These are phyloP conservation scores for Parnassius orleans DNA, from an alignment of 2,888 invertebrate genomes.

Conservation along the genomic window DNA sequence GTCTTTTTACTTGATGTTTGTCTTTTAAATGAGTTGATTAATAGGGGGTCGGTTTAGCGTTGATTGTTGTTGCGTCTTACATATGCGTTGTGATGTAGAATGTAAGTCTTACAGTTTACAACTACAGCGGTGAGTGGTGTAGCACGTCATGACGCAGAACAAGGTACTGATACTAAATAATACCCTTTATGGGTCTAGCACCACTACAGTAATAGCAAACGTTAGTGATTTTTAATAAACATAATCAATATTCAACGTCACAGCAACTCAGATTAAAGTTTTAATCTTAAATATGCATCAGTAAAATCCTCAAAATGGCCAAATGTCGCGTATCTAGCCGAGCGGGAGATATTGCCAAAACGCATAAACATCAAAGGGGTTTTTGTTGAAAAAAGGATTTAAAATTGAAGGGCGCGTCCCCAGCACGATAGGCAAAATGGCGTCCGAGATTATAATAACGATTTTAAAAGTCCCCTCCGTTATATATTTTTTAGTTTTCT, in stretches of 20 bases:
- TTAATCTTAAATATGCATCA: constrained; percentile 77
- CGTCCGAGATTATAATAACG: constrained; percentile 81
- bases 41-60: constrained; percentile 64
- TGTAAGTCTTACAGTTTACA: constrained; percentile 17
- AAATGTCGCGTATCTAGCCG: constrained; percentile 69
- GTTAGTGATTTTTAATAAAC: neutral
- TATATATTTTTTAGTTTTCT: constrained; percentile 32
- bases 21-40: constrained; percentile 78
- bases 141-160: constrained; percentile 16
- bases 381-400: constrained; percentile 74
- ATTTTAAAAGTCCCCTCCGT: constrained; percentile 75
- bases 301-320: constrained; percentile 69
- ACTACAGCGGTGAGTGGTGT: constrained; percentile 13
- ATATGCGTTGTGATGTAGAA: constrained; percentile 29
- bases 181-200: constrained; percentile 2
- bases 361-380: constrained; percentile 79
- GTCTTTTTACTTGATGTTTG: constrained; percentile 64
- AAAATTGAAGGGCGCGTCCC: constrained; percentile 79
- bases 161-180: constrained; percentile 18
- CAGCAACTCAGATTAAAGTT: constrained; percentile 55
- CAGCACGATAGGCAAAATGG: constrained; percentile 66
- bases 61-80: constrained; percentile 50
- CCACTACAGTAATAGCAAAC: neutral
- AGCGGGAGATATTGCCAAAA: constrained; percentile 76
- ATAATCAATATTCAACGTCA: constrained; percentile 21